Base-by-base conservation (phyloP, 1,140 invertebrate genomes). In the Hormaphis cornu region DNA sequence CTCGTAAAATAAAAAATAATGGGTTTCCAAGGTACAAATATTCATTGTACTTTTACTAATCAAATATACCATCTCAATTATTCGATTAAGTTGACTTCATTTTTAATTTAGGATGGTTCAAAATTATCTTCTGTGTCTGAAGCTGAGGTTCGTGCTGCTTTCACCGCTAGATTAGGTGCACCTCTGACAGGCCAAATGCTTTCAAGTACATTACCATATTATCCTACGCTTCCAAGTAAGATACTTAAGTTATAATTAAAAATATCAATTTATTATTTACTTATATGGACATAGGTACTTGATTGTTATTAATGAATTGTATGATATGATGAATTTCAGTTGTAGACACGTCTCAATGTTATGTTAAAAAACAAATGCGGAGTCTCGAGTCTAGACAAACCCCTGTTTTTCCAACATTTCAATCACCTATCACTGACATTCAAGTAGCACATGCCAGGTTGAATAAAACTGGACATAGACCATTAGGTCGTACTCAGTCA, bases 401-500 rank as follows among this genome's bases (percentile, higher is more conserved):
- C 24, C 24, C 61, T 52, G 37, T 28, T 46, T 20, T 30, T 30
- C 61, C 44, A 22, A 10, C 61, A 5, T 66, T 50, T 48, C 58
- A 71, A 28, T 71, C 77, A 9, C 81, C 81, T n/a, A 84, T 85
- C 71, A 84, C 84, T 40, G 84, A 86, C 76, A 81, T 83, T 70
- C 85, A 87, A 75, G 78, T 78, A 24, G 72, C 75, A 70, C 85
- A 88, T 75, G 87, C 87, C 72, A 84, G 89, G 75, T 82, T 91
- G 28, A 84, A 84, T 78, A 89, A 89, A 80, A 81, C 84, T 78
- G 81, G 85, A 73, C 86, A 87, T 75, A 83, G 91, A 73, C 90
- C 91, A 71, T 82, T 95, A 77, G 91, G 91, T 71, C 84, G 93
- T 75, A 95, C 93, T n/a, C 91, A 95, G 78, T 93, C 90, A 12